Evolutionary conservation across 2,888 invertebrate genomes (phyloP).

Genomic region (Chaitophorus viminalis): DNA sequence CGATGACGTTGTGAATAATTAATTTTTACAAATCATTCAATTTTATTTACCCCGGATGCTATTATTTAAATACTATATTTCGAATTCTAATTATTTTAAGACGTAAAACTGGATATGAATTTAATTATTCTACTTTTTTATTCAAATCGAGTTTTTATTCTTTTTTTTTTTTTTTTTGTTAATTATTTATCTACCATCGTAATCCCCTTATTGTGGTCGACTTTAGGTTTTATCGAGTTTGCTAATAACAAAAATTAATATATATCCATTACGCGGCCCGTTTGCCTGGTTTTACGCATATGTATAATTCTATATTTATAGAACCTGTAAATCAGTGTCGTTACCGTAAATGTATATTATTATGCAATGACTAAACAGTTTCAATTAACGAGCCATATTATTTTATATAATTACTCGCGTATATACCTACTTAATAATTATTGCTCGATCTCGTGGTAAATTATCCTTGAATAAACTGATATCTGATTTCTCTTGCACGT

Average conservation of each 20-base stretch:
- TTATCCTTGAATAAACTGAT: conserved; percentile 13
- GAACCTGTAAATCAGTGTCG: conserved; percentile 38
- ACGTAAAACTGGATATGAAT: not conserved
- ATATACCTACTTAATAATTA: not conserved
- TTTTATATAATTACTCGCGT: conserved; percentile 40
- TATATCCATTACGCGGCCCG: conserved; percentile 9
- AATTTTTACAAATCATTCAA: not conserved
- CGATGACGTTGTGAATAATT: not conserved
- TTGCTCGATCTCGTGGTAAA: conserved; percentile 36
- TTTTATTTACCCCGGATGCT: not conserved
- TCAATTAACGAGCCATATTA: conserved; percentile 42
- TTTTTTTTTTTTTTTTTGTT: not conserved
- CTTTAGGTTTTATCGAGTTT: not conserved
- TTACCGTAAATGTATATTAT: conserved; percentile 39
- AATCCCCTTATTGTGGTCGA: not conserved
- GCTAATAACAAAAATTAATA: not conserved
- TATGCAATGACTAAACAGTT: conserved; percentile 32
- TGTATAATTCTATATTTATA: not conserved
- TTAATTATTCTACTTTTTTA: not conserved
- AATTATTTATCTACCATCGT: not conserved
- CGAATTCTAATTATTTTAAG: not conserved
- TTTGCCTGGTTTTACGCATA: conserved; percentile 13
- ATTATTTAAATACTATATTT: not conserved
- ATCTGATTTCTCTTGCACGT: not conserved
- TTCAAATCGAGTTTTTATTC: not conserved